Percentiles rank a stretch among this genome's conserved stretches.
phyloP scores from a whole-genome alignment of 2,113 vertebrate genomes.

The Sterrhoptilus dennistouni region DNA sequence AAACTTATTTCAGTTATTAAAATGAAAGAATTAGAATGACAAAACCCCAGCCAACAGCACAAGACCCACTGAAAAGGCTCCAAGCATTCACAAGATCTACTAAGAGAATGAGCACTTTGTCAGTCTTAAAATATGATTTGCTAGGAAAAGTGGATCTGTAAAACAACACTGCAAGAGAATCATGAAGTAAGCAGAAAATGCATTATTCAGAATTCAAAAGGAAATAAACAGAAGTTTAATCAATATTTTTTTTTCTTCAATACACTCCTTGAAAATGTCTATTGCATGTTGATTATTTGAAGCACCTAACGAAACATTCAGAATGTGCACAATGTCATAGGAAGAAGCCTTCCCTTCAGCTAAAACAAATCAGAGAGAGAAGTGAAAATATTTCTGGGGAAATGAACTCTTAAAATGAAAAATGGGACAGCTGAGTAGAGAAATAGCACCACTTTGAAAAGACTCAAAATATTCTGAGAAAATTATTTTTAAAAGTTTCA shows the following conservation, averaged over 20 bases:
- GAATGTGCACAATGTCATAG: not conserved
- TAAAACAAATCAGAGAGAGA: not conserved
- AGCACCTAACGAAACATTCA: not conserved
- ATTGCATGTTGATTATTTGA: not conserved
- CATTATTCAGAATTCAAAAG: not conserved
- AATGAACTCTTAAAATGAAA: not conserved
- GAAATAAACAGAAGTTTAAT: not conserved
- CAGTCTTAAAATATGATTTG: not conserved
- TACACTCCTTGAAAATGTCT: not conserved
- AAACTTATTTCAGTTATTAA: not conserved
- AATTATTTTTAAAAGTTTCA: not conserved
- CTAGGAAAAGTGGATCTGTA: not conserved
- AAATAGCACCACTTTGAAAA: not conserved
- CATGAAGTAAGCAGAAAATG: not conserved
- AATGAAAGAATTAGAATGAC: not conserved
- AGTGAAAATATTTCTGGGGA: not conserved
- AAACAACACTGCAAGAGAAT: not conserved
- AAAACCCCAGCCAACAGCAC: not conserved
- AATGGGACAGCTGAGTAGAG: not conserved
- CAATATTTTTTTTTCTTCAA: not conserved
- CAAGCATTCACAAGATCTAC: not conserved
- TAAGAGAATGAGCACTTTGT: not conserved
- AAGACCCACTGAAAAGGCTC: not conserved
- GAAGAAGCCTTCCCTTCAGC: not conserved
- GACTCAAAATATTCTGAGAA: not conserved